Conservation (phyloP, 2,113 vertebrate genomes). For the Campylomormyrus numenius region DNA sequence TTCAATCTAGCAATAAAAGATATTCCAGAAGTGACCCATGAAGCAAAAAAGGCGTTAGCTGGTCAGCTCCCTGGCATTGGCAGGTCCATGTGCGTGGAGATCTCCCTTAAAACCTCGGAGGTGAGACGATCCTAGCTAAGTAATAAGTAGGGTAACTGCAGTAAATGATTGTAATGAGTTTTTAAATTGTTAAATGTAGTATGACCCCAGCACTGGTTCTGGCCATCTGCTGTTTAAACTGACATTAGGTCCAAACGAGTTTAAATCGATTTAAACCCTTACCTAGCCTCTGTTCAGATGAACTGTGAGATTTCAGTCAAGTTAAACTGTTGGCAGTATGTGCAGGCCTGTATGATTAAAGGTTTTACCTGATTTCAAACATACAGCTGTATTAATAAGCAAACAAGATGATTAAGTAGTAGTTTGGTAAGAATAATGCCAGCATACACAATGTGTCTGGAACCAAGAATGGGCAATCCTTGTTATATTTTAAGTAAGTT, state of each 20-base stretch:
- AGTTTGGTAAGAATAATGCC: not conserved
- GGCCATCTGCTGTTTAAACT: not conserved
- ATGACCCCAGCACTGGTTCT: not conserved
- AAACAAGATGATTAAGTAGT: not conserved
- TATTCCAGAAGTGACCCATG: constrained; percentile 97
- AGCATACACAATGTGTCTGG: not conserved
- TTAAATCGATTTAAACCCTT: not conserved
- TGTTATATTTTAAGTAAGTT: not conserved
- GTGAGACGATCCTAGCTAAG: constrained; percentile 50
- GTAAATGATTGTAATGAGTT: not conserved
- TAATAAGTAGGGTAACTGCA: not conserved
- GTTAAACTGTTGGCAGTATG: not conserved
- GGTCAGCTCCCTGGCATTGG: constrained; percentile 89
- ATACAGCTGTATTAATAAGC: not conserved
- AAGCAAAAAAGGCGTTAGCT: constrained; percentile 94
- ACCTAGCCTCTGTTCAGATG: not conserved
- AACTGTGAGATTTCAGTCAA: not conserved
- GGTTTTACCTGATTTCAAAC: not conserved
- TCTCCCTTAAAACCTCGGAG: constrained; percentile 97
- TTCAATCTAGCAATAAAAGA: constrained; percentile 99
- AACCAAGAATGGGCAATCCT: not conserved
- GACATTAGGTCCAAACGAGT: not conserved
- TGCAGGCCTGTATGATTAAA: not conserved
- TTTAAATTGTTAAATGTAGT: not conserved
- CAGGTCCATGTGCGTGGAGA: constrained; percentile 96